Evolutionary conservation across 2,113 vertebrate species (phyloP).

Genomic region (Sceloporus undulatus): DNA sequence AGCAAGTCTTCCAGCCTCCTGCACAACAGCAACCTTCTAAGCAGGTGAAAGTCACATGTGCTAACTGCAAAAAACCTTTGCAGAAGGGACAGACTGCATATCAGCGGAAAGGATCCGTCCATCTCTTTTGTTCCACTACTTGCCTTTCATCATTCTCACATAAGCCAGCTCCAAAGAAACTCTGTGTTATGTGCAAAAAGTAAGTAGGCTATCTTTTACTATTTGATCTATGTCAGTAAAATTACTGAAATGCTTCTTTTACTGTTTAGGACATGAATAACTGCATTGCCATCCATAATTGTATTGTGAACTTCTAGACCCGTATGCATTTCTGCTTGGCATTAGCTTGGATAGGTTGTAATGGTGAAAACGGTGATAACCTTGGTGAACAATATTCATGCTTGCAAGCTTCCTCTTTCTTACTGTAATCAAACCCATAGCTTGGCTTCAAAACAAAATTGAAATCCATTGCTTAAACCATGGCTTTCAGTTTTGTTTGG

Average conservation of each 20-base stretch:
- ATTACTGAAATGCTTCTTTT: slow-evolving; percentile 6
- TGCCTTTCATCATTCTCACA: slow-evolving; percentile 98
- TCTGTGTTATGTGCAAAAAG: slow-evolving; percentile 99
- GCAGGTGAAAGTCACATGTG: slow-evolving; percentile 97
- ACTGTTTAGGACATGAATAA: not conserved
- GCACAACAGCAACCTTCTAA: slow-evolving; percentile 87
- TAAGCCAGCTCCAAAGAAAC: slow-evolving; percentile 98
- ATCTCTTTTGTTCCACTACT: slow-evolving; percentile 96
- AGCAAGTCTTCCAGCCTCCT: slow-evolving; percentile 90
- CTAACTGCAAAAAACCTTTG: slow-evolving; percentile 97
- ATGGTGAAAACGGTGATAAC: not conserved
- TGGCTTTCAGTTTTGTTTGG: not conserved
- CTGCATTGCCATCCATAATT: not conserved
- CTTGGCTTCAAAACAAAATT: not conserved
- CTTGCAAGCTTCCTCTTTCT: not conserved
- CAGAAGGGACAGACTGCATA: slow-evolving; percentile 98
- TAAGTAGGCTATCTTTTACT: slow-evolving; percentile 73
- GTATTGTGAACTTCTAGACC: not conserved
- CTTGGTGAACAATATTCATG: not conserved
- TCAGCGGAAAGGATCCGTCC: slow-evolving; percentile 96
- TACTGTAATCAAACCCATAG: not conserved
- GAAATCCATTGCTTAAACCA: not conserved
- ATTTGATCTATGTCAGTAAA: not conserved
- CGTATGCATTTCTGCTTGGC: not conserved
- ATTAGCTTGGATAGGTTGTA: not conserved